Percentiles rank a stretch among this genome's conserved stretches.
Evolutionary conservation across 2,113 vertebrate genomes (phyloP).

Genomic region (Hemibagrus wyckioides): DNA sequence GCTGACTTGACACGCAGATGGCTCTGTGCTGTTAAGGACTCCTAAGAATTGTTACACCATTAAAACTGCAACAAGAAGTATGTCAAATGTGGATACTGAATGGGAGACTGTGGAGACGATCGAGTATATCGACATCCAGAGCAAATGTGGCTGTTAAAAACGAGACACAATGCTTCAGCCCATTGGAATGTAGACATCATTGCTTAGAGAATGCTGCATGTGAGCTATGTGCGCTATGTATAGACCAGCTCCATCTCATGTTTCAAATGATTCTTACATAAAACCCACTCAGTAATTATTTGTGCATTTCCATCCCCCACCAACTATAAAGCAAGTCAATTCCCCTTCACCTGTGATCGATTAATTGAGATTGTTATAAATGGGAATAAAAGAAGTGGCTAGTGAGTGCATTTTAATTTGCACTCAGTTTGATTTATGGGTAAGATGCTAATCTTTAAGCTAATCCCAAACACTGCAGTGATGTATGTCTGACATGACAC

Average conservation of each 20-base stretch:
- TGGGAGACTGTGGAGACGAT: background rate
- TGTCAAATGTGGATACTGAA: constrained; percentile 28
- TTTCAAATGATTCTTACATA: constrained; percentile 5
- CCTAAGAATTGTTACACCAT: constrained; percentile 35
- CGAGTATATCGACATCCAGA: background rate
- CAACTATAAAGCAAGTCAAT: constrained; percentile 15
- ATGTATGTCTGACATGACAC: constrained; percentile 27
- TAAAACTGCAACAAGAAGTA: constrained; percentile 22
- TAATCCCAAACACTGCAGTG: constrained; percentile 34
- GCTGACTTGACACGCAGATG: constrained; percentile 27
- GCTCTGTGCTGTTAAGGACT: constrained; percentile 27
- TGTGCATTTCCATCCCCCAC: background rate
- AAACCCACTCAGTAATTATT: background rate
- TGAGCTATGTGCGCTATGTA: background rate
- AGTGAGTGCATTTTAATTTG: constrained; percentile 26
- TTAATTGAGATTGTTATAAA: constrained; percentile 48
- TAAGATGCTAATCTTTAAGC: constrained; percentile 26
- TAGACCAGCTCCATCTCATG: background rate
- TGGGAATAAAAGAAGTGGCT: constrained; percentile 31
- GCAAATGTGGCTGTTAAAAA: background rate
- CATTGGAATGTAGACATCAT: background rate
- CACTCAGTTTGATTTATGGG: constrained; percentile 36
- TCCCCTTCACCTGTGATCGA: constrained; percentile 38
- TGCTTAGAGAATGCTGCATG: background rate
- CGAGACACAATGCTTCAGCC: background rate